A percentile compares a stretch with the other conserved stretches of the same genome.
Conservation (phyloP, 2,113 vertebrate genomes). For the Riparia riparia region DNA sequence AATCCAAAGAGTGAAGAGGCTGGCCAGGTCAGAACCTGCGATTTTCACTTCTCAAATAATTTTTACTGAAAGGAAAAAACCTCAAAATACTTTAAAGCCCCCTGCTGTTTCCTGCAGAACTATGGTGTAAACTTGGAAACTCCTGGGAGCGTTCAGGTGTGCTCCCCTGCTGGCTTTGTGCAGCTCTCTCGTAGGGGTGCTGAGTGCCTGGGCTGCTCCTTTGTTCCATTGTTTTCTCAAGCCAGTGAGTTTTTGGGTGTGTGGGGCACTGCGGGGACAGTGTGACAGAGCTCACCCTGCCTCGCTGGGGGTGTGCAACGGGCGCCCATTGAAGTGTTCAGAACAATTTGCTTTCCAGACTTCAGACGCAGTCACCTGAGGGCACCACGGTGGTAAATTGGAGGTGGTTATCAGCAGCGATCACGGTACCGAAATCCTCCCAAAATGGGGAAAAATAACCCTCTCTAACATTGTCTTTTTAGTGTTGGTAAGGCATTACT, state of each 20-base stretch:
- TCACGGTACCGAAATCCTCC: background rate
- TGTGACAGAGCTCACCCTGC: background rate
- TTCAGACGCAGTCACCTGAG: background rate
- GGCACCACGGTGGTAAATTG: accelerated
- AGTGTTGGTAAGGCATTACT: background rate
- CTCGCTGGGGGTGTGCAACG: background rate
- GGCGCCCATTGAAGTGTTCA: background rate
- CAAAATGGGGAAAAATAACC: background rate
- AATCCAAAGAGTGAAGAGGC: background rate
- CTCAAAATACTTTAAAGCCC: background rate
- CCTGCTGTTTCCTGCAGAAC: background rate
- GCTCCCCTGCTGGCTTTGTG: background rate
- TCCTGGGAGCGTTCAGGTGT: background rate
- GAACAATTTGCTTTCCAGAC: background rate
- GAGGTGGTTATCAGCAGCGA: background rate
- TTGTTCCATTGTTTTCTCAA: slow-evolving; percentile 69
- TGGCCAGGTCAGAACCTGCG: background rate
- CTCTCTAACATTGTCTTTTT: background rate
- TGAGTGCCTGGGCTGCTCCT: background rate
- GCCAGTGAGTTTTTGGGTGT: background rate
- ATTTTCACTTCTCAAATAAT: background rate
- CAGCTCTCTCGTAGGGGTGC: accelerated
- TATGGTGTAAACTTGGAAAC: background rate
- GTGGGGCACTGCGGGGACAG: background rate
- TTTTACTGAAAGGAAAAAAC: background rate